Conservation (phyloP, 2,888 invertebrate genomes). For the Nemotelus pantherinus region DNA sequence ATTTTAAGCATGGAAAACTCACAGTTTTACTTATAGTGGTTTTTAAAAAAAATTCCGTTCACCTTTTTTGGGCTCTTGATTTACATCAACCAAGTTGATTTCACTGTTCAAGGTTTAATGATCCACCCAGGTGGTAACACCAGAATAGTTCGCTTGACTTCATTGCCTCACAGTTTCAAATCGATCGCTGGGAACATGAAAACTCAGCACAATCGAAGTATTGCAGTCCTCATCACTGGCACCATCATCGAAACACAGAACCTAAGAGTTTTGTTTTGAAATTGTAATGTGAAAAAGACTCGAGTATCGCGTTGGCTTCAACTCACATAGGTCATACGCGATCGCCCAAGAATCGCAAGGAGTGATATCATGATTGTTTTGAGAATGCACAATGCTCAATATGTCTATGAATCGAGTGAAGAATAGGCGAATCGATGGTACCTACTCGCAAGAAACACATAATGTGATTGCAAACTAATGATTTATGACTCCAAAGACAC, state of each 20-base stretch:
- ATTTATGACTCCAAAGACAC: constrained; percentile 40
- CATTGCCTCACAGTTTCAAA: constrained; percentile 11
- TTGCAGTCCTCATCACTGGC: constrained; percentile 14
- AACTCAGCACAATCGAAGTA: constrained; percentile 7
- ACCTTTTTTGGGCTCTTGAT: too few species aligned
- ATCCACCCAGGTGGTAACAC: neutral
- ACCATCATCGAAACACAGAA: neutral
- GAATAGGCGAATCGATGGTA: neutral
- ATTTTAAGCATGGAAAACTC: too few species aligned
- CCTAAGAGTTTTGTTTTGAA: constrained; percentile 12
- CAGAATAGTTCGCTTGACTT: neutral
- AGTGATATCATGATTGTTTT: constrained; percentile 24
- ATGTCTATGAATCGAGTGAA: neutral
- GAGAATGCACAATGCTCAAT: neutral
- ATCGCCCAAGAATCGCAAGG: constrained; percentile 10
- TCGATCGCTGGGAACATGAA: constrained; percentile 11
- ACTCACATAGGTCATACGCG: constrained; percentile 9
- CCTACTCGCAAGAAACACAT: neutral
- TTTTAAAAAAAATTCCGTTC: too few species aligned
- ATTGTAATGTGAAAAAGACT: constrained; percentile 27
- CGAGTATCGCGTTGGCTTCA: constrained; percentile 24
- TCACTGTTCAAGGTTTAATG: too few species aligned
- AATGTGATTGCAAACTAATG: constrained; percentile 30
- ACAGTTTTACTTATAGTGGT: too few species aligned
- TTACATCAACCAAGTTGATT: too few species aligned